phyloP scores from a whole-genome alignment of 2,797 vertebrate genomes.

The Apodemus agrarius region DNA sequence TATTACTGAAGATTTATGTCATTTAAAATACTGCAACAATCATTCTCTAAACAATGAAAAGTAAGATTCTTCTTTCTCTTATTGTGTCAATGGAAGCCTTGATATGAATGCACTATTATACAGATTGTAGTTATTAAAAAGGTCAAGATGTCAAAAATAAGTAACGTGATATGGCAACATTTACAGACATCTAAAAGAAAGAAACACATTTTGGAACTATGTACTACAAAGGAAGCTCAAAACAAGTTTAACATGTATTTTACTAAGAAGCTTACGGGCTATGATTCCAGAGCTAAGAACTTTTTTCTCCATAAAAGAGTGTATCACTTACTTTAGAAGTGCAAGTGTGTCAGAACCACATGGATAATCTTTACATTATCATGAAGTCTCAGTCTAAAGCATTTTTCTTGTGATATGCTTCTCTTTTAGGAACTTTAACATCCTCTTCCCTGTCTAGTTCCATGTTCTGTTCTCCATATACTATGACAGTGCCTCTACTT shows the following conservation, averaged over 20 bases:
- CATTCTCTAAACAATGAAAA: conserved; percentile 27
- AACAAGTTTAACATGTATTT: conserved; percentile 33
- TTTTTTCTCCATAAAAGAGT: not conserved
- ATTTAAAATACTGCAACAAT: not conserved
- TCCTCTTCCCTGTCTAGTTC: not conserved
- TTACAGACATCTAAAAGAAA: conserved; percentile 42
- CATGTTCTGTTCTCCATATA: not conserved
- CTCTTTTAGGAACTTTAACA: not conserved
- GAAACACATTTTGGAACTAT: not conserved
- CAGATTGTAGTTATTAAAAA: conserved; percentile 28
- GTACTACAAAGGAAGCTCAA: conserved; percentile 19
- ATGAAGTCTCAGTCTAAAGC: not conserved
- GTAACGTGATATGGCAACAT: not conserved
- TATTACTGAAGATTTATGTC: conserved; percentile 15
- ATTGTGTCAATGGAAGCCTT: not conserved
- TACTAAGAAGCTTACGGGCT: conserved; percentile 42
- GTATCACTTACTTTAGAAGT: conserved; percentile 29
- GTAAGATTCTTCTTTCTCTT: conserved; percentile 1
- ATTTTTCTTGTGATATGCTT: not conserved
- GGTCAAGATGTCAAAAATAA: conserved; percentile 39
- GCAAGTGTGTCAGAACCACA: conserved; percentile 26
- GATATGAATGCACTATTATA: not conserved
- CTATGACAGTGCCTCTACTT: not conserved
- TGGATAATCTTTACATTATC: not conserved
- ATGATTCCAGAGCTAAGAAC: conserved; percentile 4